A percentile compares a stretch with the other conserved stretches of the same genome.
These are phyloP conservation scores for Melanotus villosus DNA, from an alignment of 2,888 invertebrate species.

Conservation along the genomic window DNA sequence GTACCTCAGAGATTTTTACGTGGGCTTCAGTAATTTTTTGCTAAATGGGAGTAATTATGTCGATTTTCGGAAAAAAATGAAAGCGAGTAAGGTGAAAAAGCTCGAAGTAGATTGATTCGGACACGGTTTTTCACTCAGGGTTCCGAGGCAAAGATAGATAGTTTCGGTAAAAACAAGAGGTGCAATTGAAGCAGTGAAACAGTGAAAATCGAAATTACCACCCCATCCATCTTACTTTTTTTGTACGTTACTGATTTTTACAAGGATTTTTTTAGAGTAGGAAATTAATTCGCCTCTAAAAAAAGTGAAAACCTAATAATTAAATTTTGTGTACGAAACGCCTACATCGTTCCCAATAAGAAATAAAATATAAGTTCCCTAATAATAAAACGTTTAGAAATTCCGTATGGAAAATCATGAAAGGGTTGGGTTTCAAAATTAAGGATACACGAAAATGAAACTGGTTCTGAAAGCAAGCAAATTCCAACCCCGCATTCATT, in stretches of 20 bases:
- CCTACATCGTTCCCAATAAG: too few species aligned
- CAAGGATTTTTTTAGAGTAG: not conserved
- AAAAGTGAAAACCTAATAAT: not conserved
- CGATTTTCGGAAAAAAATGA: conserved; percentile 18
- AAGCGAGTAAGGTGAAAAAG: conserved; percentile 31
- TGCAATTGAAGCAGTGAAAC: conserved; percentile 31
- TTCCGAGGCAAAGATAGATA: conserved; percentile 32
- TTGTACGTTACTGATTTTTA: not conserved
- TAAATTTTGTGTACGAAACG: too few species aligned
- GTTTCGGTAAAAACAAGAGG: conserved; percentile 37
- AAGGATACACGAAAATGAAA: not conserved
- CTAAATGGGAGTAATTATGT: conserved; percentile 27
- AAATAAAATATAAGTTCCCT: too few species aligned
- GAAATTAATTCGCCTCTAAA: not conserved
- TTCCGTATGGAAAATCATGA: too few species aligned
- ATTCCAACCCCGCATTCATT: not conserved
- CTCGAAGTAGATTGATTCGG: conserved; percentile 45
- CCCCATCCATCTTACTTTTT: conserved; percentile 16
- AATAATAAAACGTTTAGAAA: too few species aligned
- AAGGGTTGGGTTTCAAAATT: not conserved
- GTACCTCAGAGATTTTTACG: not conserved
- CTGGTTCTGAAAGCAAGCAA: not conserved
- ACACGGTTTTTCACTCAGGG: conserved; percentile 48
- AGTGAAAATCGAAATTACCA: conserved; percentile 29
- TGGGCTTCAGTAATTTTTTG: not conserved